Base-by-base conservation (phyloP, 2,113 vertebrate species). In the Tachycineta bicolor region DNA sequence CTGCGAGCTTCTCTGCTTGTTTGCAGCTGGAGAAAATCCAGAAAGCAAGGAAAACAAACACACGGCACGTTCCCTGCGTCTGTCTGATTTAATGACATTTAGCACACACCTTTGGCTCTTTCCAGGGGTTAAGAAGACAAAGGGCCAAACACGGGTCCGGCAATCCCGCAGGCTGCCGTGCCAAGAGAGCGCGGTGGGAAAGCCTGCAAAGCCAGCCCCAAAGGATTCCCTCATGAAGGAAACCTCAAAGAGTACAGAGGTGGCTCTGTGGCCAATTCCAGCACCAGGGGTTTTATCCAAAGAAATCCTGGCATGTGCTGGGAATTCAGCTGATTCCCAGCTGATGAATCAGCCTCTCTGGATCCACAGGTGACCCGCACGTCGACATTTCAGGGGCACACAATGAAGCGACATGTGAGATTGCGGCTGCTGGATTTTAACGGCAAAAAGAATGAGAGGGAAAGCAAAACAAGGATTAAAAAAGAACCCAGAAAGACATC, bases 141-240 rank as follows among this genome's bases (percentile, higher is more conserved):
- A 63, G 47, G 52, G 26, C 77, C 92, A 69, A 84, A 71, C 18
- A 43, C 26, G 86, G 39, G 29, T 28, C 20, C 22, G 5, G 44
- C 83, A 43, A 19, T 67, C 62, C 86, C 23, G 0, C 89, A 62
- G 85, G 44, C 64, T 74, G 86, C 64, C 43, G 6, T 95, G 87
- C 80, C 94, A 97, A 62, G 65, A 65, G 22, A 70, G 58, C 3
- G n/a, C 2, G 18, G 91, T 80, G 88, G 93, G 93, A 88, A 96
- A 95, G 75, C 75, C 94, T 81, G 37, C 44, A 17, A 81, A 96
- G 88, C 90, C 92, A 94, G 79, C 56, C 28, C 12, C 4, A 4
- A 58, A 95, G 96, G 96, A 96, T 95, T 96, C 90, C 93, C 96
- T 75, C 90, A 0, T 17, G 28, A 20, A 90, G 79, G 52, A 97